These are phyloP conservation scores for Portunus trituberculatus DNA, from an alignment of 1,140 invertebrate species.

Conservation along the genomic window DNA sequence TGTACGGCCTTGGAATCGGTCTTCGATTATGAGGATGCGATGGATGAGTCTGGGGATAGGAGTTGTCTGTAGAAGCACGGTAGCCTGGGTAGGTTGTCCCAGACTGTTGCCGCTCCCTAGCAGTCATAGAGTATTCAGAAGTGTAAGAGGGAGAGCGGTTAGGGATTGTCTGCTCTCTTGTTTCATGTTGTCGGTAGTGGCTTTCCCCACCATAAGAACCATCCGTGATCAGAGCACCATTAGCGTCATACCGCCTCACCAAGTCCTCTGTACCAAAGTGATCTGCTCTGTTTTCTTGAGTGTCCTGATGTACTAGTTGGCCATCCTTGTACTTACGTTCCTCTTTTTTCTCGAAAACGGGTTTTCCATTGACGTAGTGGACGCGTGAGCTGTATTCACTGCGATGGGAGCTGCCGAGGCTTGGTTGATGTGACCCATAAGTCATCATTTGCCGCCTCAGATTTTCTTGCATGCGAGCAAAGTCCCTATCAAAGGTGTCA, in stretches of 20 bases:
- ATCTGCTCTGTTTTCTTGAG: slow-evolving; percentile 66
- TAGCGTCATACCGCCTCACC: background rate
- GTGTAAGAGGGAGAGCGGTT: background rate
- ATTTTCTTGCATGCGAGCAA: slow-evolving; percentile 49
- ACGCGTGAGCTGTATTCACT: slow-evolving; percentile 58
- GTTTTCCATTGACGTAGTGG: slow-evolving; percentile 74
- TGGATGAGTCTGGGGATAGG: background rate
- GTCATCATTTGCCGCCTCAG: slow-evolving; percentile 45
- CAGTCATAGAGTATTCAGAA: background rate
- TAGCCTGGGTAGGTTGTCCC: background rate
- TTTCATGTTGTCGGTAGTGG: background rate
- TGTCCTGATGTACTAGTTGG: slow-evolving; percentile 72
- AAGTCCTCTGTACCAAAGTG: slow-evolving; percentile 40
- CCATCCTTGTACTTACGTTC: slow-evolving; percentile 73
- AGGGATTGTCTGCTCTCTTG: background rate
- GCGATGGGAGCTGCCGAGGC: slow-evolving; percentile 45
- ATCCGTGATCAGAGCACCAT: background rate
- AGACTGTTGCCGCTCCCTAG: background rate
- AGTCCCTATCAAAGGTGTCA: slow-evolving; percentile 17
- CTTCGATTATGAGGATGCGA: background rate
- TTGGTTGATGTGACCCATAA: slow-evolving; percentile 29
- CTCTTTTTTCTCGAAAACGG: slow-evolving; percentile 72
- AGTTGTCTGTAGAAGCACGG: background rate
- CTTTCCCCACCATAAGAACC: background rate
- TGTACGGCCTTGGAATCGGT: slow-evolving; percentile 10